A percentile compares a stretch with the other conserved stretches of the same genome.
phyloP scores from a whole-genome alignment of 2,888 invertebrate genomes.

The Anoplius nigerrimus region DNA sequence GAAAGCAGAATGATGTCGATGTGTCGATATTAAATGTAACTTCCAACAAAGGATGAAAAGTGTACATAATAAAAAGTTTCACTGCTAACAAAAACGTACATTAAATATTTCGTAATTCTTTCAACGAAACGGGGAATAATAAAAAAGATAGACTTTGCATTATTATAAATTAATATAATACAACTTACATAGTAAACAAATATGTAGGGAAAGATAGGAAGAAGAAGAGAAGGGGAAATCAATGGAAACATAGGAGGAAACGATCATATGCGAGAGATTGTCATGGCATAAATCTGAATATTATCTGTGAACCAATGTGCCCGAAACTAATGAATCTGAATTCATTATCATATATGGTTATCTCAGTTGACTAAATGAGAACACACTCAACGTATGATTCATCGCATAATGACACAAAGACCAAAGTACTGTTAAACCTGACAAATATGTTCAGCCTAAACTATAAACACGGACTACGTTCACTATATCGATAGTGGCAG shows the following conservation, averaged over 20 bases:
- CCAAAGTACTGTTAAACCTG: not conserved
- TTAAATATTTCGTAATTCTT: too few relatives aligned
- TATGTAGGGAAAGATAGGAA: too few relatives aligned
- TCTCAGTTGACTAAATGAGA: not conserved
- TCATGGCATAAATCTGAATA: not conserved
- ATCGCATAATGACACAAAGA: not conserved
- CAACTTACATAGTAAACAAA: too few relatives aligned
- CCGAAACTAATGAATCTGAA: not conserved
- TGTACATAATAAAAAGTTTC: too few relatives aligned
- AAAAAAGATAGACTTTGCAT: too few relatives aligned
- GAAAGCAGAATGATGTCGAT: too few relatives aligned
- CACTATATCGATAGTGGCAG: too few relatives aligned
- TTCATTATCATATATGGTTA: not conserved
- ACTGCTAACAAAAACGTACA: too few relatives aligned
- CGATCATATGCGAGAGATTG: not conserved
- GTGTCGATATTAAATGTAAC: too few relatives aligned
- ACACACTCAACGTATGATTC: not conserved
- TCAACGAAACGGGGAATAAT: too few relatives aligned
- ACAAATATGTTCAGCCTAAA: not conserved
- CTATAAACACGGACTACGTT: not conserved
- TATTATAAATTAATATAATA: too few relatives aligned
- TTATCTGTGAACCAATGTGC: not conserved
- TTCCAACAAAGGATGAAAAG: too few relatives aligned
- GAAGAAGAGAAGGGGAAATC: not conserved
- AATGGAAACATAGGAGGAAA: not conserved